Conservation (phyloP, 2,888 invertebrate species). For the Sarcophaga rosellei region DNA sequence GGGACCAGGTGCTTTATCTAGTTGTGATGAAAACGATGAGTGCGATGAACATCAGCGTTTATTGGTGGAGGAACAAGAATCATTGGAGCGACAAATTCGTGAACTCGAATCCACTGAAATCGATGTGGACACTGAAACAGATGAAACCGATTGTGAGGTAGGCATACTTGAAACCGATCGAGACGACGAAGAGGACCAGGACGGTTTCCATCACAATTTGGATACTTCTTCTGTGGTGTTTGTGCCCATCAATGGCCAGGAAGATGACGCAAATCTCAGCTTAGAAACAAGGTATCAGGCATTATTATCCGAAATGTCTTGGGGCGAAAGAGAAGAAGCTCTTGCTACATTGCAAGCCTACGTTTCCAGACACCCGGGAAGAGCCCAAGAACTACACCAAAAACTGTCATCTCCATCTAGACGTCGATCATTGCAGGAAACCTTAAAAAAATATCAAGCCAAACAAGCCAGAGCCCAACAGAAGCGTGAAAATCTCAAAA, state of each 20-base stretch:
- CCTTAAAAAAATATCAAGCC: slow-evolving; percentile 89
- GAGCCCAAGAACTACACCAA: slow-evolving; percentile 95
- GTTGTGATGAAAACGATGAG: slow-evolving; percentile 82
- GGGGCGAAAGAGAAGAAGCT: slow-evolving; percentile 92
- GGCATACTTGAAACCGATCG: slow-evolving; percentile 77
- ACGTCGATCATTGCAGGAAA: slow-evolving; percentile 92
- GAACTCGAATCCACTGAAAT: slow-evolving; percentile 88
- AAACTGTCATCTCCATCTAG: slow-evolving; percentile 95
- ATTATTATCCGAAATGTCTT: slow-evolving; percentile 88
- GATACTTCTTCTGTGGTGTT: slow-evolving; percentile 76
- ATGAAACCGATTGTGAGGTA: slow-evolving; percentile 84
- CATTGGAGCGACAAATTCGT: slow-evolving; percentile 88
- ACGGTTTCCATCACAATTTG: slow-evolving; percentile 67
- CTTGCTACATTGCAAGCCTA: slow-evolving; percentile 89
- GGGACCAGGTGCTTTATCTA: slow-evolving; percentile 74
- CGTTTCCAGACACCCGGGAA: slow-evolving; percentile 93
- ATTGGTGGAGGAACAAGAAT: slow-evolving; percentile 89
- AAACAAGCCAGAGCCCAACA: slow-evolving; percentile 96
- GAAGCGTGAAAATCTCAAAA: slow-evolving; percentile 90
- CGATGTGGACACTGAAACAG: slow-evolving; percentile 91
- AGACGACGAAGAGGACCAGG: slow-evolving; percentile 72
- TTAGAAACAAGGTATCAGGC: slow-evolving; percentile 88
- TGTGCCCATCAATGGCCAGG: slow-evolving; percentile 73
- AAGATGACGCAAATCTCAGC: slow-evolving; percentile 81
- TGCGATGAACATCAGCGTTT: slow-evolving; percentile 89